Base-by-base conservation (phyloP, 1,140 invertebrate species). In the Drosophila pectinifera region DNA sequence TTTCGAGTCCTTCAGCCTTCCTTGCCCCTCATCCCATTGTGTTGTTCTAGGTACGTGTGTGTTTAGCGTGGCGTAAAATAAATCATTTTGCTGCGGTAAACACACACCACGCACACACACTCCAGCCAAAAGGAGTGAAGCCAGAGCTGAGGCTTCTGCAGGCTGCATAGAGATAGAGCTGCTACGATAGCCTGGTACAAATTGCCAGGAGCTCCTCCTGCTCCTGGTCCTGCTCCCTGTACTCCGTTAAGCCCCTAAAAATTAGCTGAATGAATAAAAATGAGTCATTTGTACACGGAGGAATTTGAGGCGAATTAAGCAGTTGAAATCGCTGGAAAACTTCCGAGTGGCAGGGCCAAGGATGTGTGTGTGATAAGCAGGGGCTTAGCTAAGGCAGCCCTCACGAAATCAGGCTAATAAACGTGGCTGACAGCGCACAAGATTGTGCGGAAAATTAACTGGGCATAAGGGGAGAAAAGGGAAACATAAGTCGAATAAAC, bases 201-300 rank as follows among this genome's bases (percentile, higher is more conserved):
- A 78, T 78, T 78, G 75, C 63, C 64, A 13, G 46, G 59, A 43
- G 46, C 65, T 67, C 18, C 46, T 26, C 5, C 10, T 7, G 3
- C 13, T 39, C 34, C 26, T 14, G n/a, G n/a, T n/a, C n/a, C n/a
- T n/a, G n/a, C n/a, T n/a, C n/a, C n/a, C n/a, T n/a, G n/a, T n/a
- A n/a, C 14, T 13, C 11, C 1, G 22, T 34, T 55, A 56, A 63
- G 70, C 49, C 67, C 24, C 34, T 45, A 62, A 73, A 80, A 84
- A 84, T 79, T 74, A 76, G 65, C 69, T 56, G 79, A 89, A 89
- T 84, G 80, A 89, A 89, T 89, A 90, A 90, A 84, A 89, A 89
- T 89, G 64, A 89, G 51, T 78, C 85, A 70, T 70, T 78, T 83
- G 68, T 36, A 34, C 24, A 46, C 51, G 42, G 26, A 36, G 48